Base-by-base conservation (phyloP, 2,113 vertebrate genomes). In the Cygnus buccinator region DNA sequence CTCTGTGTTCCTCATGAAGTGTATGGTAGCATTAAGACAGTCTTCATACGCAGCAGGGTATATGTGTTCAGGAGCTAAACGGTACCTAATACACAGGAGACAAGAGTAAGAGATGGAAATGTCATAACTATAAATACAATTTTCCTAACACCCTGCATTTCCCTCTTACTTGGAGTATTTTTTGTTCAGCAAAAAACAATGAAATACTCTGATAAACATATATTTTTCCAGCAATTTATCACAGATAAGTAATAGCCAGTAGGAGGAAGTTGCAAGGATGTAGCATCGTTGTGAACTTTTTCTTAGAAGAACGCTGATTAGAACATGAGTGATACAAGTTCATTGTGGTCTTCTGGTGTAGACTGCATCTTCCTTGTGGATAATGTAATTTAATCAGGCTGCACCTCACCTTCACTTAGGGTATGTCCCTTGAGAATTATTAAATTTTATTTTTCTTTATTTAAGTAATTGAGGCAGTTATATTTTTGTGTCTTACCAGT, bases 1-100 rank as follows among this genome's bases (percentile, higher is more conserved):
- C 62, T 98, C 57, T 2, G 97, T 92, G 9, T 96, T 97, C 75
- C 97, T 98, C 90, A 99, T 95, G 82, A 99, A 99, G 92, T 98
- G 98, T 80, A 89, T 55, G 7, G 97, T 97, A 35, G 98, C 98
- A 2, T 46, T 87, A 4, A 98, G 90, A 17, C 98, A 99, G 83
- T 99, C 98, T 1, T 97, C 97, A 8, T 97, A 58, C 1, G 76
- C 93, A 15, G 94, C 94, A 1, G 98, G 98, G 83, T 97, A 98
- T 50, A 89, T 97, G 94, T 98, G 96, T n/a, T 98, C 97, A 1
- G 99, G 99, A 20, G 98, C 95, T 48, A 98, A 96, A 48, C 97
- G 98, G 79, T 99, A 99, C 71, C 87, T 88, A 41, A 11, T 4
- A 6, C 70, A 57, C 13, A 8, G 11, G 7, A 57, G 11, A 65